phyloP scores from a whole-genome alignment of 1,140 invertebrate species.

The Drosophila pseudoananassae region DNA sequence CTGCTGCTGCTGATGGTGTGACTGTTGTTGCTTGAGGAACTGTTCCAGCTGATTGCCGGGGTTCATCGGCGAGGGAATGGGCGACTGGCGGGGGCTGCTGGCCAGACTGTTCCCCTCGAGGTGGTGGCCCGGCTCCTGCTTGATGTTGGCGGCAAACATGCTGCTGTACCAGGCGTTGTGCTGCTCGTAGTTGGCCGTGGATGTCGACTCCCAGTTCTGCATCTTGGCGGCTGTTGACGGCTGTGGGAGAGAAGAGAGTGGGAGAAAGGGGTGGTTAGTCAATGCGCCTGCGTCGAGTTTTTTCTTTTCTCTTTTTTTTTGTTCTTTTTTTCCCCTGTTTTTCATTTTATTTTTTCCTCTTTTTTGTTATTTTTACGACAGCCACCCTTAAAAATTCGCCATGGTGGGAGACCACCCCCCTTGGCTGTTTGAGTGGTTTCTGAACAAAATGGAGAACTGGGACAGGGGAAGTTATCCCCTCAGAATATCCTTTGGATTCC shows the following conservation, averaged over 20 bases:
- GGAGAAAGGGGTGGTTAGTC: constrained; percentile 25
- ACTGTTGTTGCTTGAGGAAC: constrained; percentile 72
- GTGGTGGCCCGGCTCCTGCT: constrained; percentile 68
- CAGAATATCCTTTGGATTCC: constrained; percentile 11
- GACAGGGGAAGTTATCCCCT: constrained; percentile 6
- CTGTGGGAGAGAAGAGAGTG: constrained; percentile 28
- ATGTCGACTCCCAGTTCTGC: constrained; percentile 83
- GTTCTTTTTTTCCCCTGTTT: constrained; percentile 32
- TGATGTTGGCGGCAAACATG: constrained; percentile 77
- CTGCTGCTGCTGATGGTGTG: constrained; percentile 43
- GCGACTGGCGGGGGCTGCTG: constrained; percentile 63
- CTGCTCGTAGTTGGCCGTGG: constrained; percentile 77
- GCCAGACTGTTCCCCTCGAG: constrained; percentile 57
- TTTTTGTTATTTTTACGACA: constrained; percentile 45
- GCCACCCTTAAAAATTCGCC: constrained; percentile 61
- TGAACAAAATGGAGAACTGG: constrained; percentile 49
- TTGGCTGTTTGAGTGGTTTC: constrained; percentile 59
- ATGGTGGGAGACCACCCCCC: constrained; percentile 26
- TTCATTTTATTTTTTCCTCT: constrained; percentile 41
- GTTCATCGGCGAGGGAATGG: constrained; percentile 42
- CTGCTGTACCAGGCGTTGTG: constrained; percentile 80
- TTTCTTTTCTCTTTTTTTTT: constrained; percentile 36
- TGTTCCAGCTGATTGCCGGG: constrained; percentile 64
- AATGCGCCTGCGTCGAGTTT: constrained; percentile 72
- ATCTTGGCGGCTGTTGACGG: constrained; percentile 60